phyloP scores from a whole-genome alignment of 2,113 vertebrate species.

The Cinclus mexicanus region DNA sequence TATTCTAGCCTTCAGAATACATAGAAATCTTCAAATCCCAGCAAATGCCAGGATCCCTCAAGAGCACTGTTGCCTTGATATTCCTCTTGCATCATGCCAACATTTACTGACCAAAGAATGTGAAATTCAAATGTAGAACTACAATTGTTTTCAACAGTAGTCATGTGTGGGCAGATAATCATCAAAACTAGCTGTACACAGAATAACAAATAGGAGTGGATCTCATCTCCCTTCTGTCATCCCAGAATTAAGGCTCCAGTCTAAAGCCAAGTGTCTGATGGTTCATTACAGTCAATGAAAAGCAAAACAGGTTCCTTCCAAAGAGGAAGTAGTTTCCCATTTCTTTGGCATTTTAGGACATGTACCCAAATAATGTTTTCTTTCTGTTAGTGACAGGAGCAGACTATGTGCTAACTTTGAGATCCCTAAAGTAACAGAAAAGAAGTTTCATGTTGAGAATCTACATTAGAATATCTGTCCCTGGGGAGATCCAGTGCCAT shows the following conservation, averaged over 20 bases:
- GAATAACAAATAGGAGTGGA: background rate
- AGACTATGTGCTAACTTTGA: background rate
- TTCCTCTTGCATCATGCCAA: background rate
- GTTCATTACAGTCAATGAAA: background rate
- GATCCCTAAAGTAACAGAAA: background rate
- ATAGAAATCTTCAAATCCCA: background rate
- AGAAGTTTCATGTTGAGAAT: background rate
- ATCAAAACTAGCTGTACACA: background rate
- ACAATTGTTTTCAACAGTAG: background rate
- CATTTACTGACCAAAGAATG: slow-evolving; percentile 11
- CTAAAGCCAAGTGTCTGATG: background rate
- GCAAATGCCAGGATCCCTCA: slow-evolving; percentile 9
- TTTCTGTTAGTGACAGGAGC: background rate
- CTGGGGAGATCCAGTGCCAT: background rate
- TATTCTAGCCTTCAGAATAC: background rate
- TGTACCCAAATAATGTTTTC: background rate
- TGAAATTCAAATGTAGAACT: background rate
- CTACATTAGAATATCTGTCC: background rate
- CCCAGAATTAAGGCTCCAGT: background rate
- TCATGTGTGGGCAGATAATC: background rate
- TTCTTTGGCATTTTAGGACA: background rate
- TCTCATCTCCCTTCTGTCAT: background rate
- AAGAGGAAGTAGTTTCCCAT: background rate
- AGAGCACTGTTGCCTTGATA: background rate
- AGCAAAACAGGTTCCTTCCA: background rate